A percentile compares a stretch with the other conserved stretches of the same genome.
Conservation (phyloP, 2,888 invertebrate genomes). For the Ornithoptera alexandrae region DNA sequence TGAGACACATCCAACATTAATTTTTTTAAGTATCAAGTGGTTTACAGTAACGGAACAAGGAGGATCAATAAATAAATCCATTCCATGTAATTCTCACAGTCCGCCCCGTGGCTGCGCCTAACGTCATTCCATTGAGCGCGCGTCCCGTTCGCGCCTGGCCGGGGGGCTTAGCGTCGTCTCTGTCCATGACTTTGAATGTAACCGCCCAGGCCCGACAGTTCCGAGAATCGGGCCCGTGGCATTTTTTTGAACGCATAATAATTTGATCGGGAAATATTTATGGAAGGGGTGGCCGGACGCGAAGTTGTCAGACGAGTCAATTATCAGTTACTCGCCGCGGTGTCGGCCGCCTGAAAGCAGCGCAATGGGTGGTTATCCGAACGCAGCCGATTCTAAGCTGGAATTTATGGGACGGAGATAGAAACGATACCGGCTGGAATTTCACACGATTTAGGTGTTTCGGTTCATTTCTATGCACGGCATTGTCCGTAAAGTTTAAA, state of each 20-base stretch:
- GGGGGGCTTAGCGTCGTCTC: constrained; percentile 46
- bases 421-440: constrained; percentile 51
- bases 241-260: constrained; percentile 76
- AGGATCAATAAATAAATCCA: constrained; percentile 76
- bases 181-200: constrained; percentile 64
- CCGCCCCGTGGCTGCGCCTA: constrained; percentile 62
- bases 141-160: constrained; percentile 50
- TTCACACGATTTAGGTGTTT: constrained; percentile 56
- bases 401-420: constrained; percentile 67
- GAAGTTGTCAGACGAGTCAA: constrained; percentile 71
- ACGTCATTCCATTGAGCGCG: constrained; percentile 70
- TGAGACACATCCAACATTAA: constrained; percentile 50
- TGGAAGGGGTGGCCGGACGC: constrained; percentile 75
- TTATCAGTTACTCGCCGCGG: constrained; percentile 60
- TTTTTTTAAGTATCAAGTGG: constrained; percentile 55
- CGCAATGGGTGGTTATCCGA: constrained; percentile 67
- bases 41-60: constrained; percentile 69
- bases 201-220: constrained; percentile 70
- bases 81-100: constrained; percentile 77
- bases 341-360: constrained; percentile 60
- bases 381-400: constrained; percentile 48
- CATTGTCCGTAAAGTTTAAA: background rate
- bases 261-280: constrained; percentile 80
- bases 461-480: constrained; percentile 14
- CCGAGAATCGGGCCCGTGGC: constrained; percentile 73